Evolutionary conservation across 2,888 invertebrate genomes (phyloP).

Genomic region (Fragum whitleyi): DNA sequence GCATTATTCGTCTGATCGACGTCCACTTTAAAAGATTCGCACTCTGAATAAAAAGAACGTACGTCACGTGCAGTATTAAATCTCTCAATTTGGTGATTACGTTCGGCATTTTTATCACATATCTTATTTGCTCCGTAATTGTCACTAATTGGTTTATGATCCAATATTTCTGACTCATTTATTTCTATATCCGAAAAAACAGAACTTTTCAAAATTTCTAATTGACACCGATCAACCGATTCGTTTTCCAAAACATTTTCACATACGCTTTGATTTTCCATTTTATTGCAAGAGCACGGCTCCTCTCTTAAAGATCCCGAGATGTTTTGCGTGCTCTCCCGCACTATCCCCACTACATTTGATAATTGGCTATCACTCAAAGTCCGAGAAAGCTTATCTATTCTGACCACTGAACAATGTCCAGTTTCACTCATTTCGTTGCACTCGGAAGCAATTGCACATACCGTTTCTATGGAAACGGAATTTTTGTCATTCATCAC

Average conservation of each 20-base stretch:
- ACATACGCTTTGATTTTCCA: not conserved
- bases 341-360: not conserved
- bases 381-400: conserved; percentile 15
- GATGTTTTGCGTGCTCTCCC: not conserved
- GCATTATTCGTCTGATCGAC: not conserved
- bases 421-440: conserved; percentile 22
- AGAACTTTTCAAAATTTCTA: not conserved
- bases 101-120: not conserved
- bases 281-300: not conserved
- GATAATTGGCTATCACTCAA: not conserved
- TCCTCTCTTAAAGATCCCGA: not conserved
- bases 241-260: not conserved
- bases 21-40: not conserved
- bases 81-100: not conserved
- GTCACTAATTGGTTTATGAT: not conserved
- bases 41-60: not conserved
- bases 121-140: not conserved
- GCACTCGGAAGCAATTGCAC: conserved; percentile 32
- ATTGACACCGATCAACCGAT: not conserved
- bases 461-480: conserved; percentile 33
- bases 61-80: not conserved
- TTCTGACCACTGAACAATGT: conserved; percentile 15
- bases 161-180: not conserved
- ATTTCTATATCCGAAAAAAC: not conserved
- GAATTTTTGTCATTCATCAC: conserved; percentile 18